Base-by-base conservation (phyloP, 2,113 vertebrate species). In the Apaloderma vittatum region DNA sequence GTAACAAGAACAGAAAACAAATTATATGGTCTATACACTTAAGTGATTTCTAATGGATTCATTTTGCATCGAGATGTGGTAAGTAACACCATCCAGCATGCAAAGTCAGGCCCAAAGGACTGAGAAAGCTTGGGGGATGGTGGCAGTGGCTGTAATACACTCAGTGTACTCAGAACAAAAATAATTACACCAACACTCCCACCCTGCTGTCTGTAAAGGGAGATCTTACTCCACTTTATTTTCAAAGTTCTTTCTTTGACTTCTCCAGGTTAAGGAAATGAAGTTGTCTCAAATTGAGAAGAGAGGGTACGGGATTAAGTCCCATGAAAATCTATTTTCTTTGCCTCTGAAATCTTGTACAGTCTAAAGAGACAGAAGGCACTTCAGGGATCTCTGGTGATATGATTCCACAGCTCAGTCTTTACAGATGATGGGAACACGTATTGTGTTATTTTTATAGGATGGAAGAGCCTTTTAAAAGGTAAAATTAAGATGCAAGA, bases 1-100 rank as follows among this genome's bases (percentile, higher is more conserved):
- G 66, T 81, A 94, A 96, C 73, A 70, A 80, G 85, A 93, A 76
- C 13, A 91, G 89, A 95, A 95, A 95, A 96, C 93, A 97, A 95
- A 91, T 84, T 85, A 85, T 84, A 88, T 93, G 88, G 80, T 94
- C 68, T 92, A 45, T 37, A 91, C 76, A 91, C 93, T 84, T 79
- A 94, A 93, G 61, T 85, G 84, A 95, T 94, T 94, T 93, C 87
- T 86, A 94, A 92, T 81, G 87, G 78, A 94, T 92, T 96, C 61
- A 90, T 90, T 96, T 96, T 95, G 90, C 95, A 95, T 81, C 48
- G 57, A 70, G 90, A 57, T 2, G 12, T 58, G 72, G 84, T 90
- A 95, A 91, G 89, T 88, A 91, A 94, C 90, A 84, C 68, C 84
- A 95, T 29, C 74, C 79, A 96, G 85, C 93, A 93, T 24, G 46